Evolutionary conservation across 2,113 vertebrate species (phyloP).

Genomic region (Platysteira castanea): DNA sequence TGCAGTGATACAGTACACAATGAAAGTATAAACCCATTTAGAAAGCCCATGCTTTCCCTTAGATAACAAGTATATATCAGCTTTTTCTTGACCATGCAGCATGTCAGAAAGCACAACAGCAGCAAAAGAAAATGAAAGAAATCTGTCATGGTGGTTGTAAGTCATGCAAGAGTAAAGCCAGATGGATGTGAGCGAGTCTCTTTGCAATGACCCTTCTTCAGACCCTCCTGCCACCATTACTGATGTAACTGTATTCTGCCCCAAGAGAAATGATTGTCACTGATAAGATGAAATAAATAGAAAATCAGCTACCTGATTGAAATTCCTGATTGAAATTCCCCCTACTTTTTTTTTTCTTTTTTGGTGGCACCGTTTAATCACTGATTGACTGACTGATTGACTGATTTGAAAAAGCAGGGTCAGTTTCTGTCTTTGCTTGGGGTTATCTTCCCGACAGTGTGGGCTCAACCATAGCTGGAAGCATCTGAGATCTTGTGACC

Average conservation of each 20-base stretch:
- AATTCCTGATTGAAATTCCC: constrained; percentile 21
- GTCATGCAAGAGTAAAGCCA: neutral
- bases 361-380: constrained; percentile 18
- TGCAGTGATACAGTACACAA: neutral
- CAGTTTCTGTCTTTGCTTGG: constrained; percentile 34
- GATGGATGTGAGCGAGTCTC: neutral
- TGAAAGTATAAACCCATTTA: constrained; percentile 42
- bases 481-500: constrained; percentile 30
- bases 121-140: constrained; percentile 1
- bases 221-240: neutral
- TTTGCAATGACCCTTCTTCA: constrained; percentile 34
- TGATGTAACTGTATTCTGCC: neutral
- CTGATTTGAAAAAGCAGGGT: constrained; percentile 21
- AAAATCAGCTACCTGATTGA: constrained; percentile 19
- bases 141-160: neutral
- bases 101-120: neutral
- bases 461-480: neutral
- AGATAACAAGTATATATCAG: neutral
- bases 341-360: neutral
- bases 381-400: constrained; percentile 30
- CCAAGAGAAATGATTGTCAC: constrained; percentile 6
- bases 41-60: neutral
- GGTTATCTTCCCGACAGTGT: neutral
- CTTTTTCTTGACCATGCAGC: constrained; percentile 5
- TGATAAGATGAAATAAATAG: constrained; percentile 38